A percentile compares a stretch with the other conserved stretches of the same genome.
These are phyloP conservation scores for Odontocerum albicorne DNA, from an alignment of 2,888 invertebrate genomes.

Conservation along the genomic window DNA sequence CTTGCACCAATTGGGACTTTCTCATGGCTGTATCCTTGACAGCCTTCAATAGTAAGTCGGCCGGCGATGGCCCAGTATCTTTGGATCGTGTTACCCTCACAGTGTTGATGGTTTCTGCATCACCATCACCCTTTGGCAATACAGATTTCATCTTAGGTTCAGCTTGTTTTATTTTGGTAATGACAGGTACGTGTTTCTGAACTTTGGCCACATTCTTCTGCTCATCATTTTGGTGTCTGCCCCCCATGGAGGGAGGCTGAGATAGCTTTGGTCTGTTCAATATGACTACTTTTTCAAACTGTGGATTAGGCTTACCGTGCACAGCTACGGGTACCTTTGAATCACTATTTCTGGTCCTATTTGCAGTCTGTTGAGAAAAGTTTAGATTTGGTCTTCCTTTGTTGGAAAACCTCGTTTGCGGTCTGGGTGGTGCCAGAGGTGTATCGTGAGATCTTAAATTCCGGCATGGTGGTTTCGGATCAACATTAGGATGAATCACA, in stretches of 20 bases:
- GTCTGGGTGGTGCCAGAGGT: conserved; percentile 43
- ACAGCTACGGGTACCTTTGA: conserved; percentile 38
- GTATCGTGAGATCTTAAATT: conserved; percentile 55
- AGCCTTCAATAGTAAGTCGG: conserved; percentile 23
- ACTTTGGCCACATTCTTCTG: conserved; percentile 10
- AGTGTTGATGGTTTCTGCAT: conserved; percentile 7
- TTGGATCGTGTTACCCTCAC: conserved; percentile 31
- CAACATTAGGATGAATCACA: conserved; percentile 34
- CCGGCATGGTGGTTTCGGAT: conserved; percentile 41
- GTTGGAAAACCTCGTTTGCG: conserved; percentile 43
- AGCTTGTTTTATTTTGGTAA: conserved; percentile 25
- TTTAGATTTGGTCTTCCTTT: neutral
- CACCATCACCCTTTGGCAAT: neutral
- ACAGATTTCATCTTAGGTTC: conserved; percentile 9
- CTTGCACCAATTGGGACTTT: neutral
- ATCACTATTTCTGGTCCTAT: conserved; percentile 10
- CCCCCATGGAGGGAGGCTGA: conserved; percentile 4
- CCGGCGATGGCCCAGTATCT: conserved; percentile 22
- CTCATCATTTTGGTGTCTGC: conserved; percentile 1
- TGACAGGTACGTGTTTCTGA: conserved; percentile 23
- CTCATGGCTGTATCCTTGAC: conserved; percentile 15
- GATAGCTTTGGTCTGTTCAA: conserved; percentile 43
- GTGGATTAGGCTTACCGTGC: conserved; percentile 36
- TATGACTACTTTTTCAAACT: conserved; percentile 47
- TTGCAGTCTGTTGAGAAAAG: conserved; percentile 11